A percentile compares a stretch with the other conserved stretches of the same genome.
phyloP scores from a whole-genome alignment of 2,888 invertebrate species.

The Ochropacha duplaris region DNA sequence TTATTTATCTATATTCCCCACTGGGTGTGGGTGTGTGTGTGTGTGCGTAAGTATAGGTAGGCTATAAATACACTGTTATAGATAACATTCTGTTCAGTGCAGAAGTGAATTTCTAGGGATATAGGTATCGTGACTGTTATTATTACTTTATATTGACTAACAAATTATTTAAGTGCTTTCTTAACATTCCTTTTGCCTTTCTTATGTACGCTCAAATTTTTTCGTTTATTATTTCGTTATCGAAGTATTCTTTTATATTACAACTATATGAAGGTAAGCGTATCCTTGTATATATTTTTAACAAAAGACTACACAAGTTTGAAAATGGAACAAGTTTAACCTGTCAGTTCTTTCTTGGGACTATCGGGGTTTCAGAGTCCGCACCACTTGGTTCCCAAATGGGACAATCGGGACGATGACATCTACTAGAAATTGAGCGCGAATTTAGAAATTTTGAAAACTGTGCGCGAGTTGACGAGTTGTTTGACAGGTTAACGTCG shows the following conservation, averaged over 20 bases:
- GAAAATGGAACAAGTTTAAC: too few relatives aligned
- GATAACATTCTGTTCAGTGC: background rate
- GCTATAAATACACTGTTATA: background rate
- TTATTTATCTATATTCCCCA: background rate
- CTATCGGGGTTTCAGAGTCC: too few relatives aligned
- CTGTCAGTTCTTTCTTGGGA: too few relatives aligned
- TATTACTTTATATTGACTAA: background rate
- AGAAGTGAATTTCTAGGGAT: background rate
- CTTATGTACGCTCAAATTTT: background rate
- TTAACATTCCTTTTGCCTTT: background rate
- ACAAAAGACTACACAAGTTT: too few relatives aligned
- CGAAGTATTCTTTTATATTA: background rate
- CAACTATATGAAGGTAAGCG: background rate
- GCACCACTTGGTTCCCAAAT: too few relatives aligned
- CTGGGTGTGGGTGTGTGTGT: too few relatives aligned
- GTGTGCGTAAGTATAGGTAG: background rate
- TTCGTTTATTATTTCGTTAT: background rate
- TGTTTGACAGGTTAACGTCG: too few relatives aligned
- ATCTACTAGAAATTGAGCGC: too few relatives aligned
- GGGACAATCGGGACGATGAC: too few relatives aligned
- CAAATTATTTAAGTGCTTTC: background rate
- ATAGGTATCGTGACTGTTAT: background rate
- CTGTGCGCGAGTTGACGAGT: too few relatives aligned
- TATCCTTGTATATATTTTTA: too few relatives aligned
- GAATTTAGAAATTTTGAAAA: too few relatives aligned